Evolutionary conservation across 2,113 vertebrate genomes (phyloP), one percentile per base, ranked within the genome.

Genomic region (Pica pica): DNA sequence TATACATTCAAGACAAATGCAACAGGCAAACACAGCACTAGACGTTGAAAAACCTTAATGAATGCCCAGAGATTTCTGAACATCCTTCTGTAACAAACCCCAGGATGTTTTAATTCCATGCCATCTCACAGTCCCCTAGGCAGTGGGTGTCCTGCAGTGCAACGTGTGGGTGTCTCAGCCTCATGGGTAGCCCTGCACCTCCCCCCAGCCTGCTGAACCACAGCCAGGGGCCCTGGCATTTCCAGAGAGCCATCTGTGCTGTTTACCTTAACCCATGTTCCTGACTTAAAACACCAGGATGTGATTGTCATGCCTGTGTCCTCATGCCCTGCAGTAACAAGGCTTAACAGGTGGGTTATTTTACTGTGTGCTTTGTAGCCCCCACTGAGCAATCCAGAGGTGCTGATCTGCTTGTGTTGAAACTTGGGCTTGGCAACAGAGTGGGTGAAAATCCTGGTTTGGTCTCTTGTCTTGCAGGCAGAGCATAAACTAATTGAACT

Each of bases 91-190:
- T 16, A 44, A 64, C 1, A 8, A 56, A 16, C 11, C 21, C 4
- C 3, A 33, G 26, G 14, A 55, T 33, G 18, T 46, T 86, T 69
- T 27, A 74, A 41, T n/a, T 6, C 26, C 22, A 5, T 13, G 28
- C 16, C 23, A n/a, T n/a, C 46, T 35, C 0, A 0, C 14, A 8
- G 5, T 57, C 9, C 4, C 18, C 42, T 53, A 7, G 37, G 27
- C 52, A 60, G 44, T 2, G 22, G 30, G 16, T 28, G 39, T 41
- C 16, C 19, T 44, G 14, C 61, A 22, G 28, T 16, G 63, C 3
- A 10, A 11, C 0, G 0, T 9, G 23, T 6, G 47, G 12, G 39
- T 0, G 0, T 24, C n/a, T 46, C 77, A 71, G 63, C 37, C 23
- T 55, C 35, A 3, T 0, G 10, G 28, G 26, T 4, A 68, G 13